phyloP scores from a whole-genome alignment of 2,113 vertebrate species.

The Trochalopteron elliotii region DNA sequence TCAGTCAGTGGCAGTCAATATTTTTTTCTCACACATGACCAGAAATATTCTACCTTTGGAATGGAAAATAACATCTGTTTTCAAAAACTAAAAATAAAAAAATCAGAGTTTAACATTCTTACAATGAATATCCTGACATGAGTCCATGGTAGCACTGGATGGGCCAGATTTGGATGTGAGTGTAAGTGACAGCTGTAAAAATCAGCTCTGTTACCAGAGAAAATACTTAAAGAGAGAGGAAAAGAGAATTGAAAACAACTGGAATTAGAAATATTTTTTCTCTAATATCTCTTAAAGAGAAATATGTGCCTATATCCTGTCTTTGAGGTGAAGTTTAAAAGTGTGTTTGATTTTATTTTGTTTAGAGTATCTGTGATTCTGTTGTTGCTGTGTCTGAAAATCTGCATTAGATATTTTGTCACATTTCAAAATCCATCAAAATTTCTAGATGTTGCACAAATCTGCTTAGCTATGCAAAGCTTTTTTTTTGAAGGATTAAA shows the following conservation, averaged over 20 bases:
- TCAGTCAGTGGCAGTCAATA: neutral
- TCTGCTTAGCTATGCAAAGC: neutral
- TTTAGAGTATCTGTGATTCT: neutral
- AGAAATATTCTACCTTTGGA: neutral
- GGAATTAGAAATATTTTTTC: neutral
- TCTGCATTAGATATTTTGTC: neutral
- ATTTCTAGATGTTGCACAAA: neutral
- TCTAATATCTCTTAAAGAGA: neutral
- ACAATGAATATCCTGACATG: neutral
- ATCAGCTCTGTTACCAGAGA: neutral
- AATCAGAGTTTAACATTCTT: neutral
- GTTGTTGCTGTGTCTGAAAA: neutral
- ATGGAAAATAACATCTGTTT: neutral
- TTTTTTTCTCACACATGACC: neutral
- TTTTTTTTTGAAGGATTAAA: neutral
- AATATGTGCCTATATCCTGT: neutral
- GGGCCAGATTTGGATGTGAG: neutral
- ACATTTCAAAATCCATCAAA: neutral
- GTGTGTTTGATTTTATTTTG: neutral
- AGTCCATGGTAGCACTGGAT: neutral
- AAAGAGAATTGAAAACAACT: neutral
- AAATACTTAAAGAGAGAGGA: neutral
- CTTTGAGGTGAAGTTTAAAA: neutral
- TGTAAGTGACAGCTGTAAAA: neutral
- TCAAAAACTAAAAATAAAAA: neutral